These are phyloP conservation scores for Camelus bactrianus DNA, from an alignment of 2,113 vertebrate species.

Conservation along the genomic window DNA sequence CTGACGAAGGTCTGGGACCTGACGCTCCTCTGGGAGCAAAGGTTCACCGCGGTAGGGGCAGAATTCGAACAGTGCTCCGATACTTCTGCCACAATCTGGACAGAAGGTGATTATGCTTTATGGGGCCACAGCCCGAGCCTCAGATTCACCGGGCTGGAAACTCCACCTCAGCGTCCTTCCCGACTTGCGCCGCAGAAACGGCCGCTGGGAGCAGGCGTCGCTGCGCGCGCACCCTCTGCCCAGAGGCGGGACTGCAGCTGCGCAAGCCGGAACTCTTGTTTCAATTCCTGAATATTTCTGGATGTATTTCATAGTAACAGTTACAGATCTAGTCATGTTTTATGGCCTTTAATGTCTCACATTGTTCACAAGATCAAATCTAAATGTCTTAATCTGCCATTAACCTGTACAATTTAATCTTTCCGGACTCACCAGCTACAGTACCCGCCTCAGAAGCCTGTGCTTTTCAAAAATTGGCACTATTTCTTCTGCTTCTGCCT, in stretches of 20 bases:
- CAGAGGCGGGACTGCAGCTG: not conserved
- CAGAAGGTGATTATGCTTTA: slow-evolving; percentile 87
- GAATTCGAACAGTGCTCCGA: slow-evolving; percentile 88
- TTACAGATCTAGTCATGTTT: not conserved
- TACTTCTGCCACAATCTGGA: slow-evolving; percentile 87
- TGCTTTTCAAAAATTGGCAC: not conserved
- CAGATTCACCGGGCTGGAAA: not conserved
- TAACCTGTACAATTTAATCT: not conserved
- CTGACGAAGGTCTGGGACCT: not conserved
- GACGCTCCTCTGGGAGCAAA: slow-evolving; percentile 77
- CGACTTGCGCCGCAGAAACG: not conserved
- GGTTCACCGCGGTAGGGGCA: slow-evolving; percentile 88
- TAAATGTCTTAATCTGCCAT: not conserved
- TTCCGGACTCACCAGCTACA: not conserved
- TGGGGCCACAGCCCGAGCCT: not conserved
- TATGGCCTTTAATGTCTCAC: not conserved
- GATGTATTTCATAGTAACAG: not conserved
- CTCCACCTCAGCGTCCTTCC: not conserved
- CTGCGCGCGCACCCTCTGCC: not conserved
- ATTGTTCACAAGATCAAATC: not conserved
- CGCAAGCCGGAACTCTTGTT: not conserved
- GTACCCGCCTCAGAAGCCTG: not conserved
- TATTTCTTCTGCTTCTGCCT: not conserved
- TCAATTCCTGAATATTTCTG: not conserved
- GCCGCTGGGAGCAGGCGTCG: not conserved